These are phyloP conservation scores for Pyrrhosoma nymphula DNA, from an alignment of 2,888 invertebrate species.

Conservation along the genomic window DNA sequence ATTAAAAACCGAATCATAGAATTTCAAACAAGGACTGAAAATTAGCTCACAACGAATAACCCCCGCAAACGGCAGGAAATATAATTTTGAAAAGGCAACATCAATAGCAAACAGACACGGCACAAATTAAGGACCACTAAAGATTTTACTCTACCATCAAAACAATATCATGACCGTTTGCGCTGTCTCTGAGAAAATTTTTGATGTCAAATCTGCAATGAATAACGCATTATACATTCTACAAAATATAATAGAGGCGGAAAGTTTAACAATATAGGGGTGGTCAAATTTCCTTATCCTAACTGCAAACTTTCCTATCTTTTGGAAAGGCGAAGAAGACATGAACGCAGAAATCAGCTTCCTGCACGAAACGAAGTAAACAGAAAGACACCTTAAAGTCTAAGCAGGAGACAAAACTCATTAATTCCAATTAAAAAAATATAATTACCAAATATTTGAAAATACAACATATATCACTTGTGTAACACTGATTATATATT, in stretches of 20 bases:
- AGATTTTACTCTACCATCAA: neutral
- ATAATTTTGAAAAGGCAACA: conserved; percentile 31
- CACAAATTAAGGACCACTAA: conserved; percentile 13
- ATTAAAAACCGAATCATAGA: conserved; percentile 6
- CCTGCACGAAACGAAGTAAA: neutral
- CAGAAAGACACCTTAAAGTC: conserved; percentile 40
- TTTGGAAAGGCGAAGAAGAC: conserved; percentile 30
- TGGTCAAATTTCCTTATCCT: neutral
- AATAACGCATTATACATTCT: neutral
- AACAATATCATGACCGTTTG: conserved; percentile 15
- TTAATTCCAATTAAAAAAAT: conserved; percentile 59
- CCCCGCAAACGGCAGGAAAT: neutral
- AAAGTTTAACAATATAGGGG: neutral
- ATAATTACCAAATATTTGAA: conserved; percentile 61
- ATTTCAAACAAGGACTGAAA: conserved; percentile 24
- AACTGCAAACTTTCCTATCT: neutral
- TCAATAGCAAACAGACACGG: conserved; percentile 15
- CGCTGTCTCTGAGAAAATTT: neutral
- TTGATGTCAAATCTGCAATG: neutral
- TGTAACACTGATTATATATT: conserved; percentile 41
- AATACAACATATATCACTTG: conserved; percentile 60
- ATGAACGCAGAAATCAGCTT: neutral
- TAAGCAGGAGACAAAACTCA: conserved; percentile 11
- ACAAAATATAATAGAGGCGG: conserved; percentile 31
- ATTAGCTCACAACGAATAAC: neutral